phyloP scores from a whole-genome alignment of 2,113 vertebrate species.

The Empidonax traillii region DNA sequence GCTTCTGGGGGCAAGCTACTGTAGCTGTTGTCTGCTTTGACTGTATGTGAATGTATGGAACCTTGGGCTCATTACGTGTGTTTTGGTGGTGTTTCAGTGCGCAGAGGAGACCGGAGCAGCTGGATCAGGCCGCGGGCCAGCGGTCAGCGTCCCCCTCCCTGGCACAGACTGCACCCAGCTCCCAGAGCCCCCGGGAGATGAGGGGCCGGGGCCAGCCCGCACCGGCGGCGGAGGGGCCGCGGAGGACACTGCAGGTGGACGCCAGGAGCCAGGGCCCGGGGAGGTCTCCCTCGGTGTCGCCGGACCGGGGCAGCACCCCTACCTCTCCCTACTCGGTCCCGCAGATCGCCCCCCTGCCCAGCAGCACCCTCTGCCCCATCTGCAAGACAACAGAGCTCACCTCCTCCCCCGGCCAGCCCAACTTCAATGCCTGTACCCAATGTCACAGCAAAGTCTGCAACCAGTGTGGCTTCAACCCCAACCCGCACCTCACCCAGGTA shows the following conservation, averaged over 20 bases:
- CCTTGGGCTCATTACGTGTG: background rate
- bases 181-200: conserved; percentile 68
- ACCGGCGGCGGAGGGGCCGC: conserved; percentile 49
- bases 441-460: conserved; percentile 94
- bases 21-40: background rate
- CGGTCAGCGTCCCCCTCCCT: conserved; percentile 66
- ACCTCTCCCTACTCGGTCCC: conserved; percentile 96
- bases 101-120: conserved; percentile 74
- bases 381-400: conserved; percentile 97
- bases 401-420: conserved; percentile 85
- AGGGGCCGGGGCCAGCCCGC: conserved; percentile 66
- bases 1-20: background rate
- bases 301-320: conserved; percentile 88
- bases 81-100: conserved; percentile 72
- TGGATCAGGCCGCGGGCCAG: conserved; percentile 65
- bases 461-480: conserved; percentile 99
- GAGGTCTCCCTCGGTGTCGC: conserved; percentile 82
- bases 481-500: conserved; percentile 98
- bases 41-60: background rate
- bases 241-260: conserved; percentile 78
- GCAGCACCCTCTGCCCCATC: conserved; percentile 96
- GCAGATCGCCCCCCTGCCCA: conserved; percentile 96
- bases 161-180: conserved; percentile 49
- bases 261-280: conserved; percentile 72
- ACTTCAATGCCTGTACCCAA: conserved; percentile 94